phyloP scores from a whole-genome alignment of 2,888 invertebrate genomes.

The Lasioglossum lativentre region DNA sequence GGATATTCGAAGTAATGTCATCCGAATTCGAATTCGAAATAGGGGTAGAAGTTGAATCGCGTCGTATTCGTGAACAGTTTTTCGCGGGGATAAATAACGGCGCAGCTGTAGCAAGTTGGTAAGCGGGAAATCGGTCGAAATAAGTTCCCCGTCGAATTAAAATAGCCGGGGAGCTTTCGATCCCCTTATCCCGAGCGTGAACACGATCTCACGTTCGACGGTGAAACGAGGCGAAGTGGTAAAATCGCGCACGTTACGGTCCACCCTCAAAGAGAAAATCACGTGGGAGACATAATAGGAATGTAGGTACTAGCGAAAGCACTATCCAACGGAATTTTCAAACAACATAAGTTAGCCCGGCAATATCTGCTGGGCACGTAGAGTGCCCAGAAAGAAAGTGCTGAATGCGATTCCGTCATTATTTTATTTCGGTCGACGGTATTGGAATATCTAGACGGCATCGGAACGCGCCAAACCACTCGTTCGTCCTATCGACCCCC shows the following conservation, averaged over 20 bases:
- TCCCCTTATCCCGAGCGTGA: constrained; percentile 12
- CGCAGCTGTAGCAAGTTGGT: neutral
- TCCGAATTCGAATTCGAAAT: neutral
- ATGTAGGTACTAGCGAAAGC: constrained; percentile 70
- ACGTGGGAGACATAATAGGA: constrained; percentile 61
- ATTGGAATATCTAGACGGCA: constrained; percentile 48
- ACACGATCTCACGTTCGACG: constrained; percentile 39
- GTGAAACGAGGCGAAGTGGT: constrained; percentile 40
- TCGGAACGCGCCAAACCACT: constrained; percentile 42
- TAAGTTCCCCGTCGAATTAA: constrained; percentile 36
- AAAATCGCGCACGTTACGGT: constrained; percentile 40
- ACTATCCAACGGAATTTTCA: constrained; percentile 69
- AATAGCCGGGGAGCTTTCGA: constrained; percentile 27
- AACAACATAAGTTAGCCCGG: constrained; percentile 62
- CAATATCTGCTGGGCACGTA: constrained; percentile 51
- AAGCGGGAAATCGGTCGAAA: neutral
- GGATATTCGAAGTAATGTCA: neutral
- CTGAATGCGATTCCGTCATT: constrained; percentile 60
- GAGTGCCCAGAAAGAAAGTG: constrained; percentile 29
- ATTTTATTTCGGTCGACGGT: constrained; percentile 61
- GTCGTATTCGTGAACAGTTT: constrained; percentile 28
- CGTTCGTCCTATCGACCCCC: constrained; percentile 43
- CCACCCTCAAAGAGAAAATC: constrained; percentile 59
- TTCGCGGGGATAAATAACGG: constrained; percentile 20
- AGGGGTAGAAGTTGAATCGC: constrained; percentile 1